Percentiles rank a stretch among this genome's conserved stretches.
Conservation (phyloP, 2,113 vertebrate species). For the Phylloscopus whistleri region DNA sequence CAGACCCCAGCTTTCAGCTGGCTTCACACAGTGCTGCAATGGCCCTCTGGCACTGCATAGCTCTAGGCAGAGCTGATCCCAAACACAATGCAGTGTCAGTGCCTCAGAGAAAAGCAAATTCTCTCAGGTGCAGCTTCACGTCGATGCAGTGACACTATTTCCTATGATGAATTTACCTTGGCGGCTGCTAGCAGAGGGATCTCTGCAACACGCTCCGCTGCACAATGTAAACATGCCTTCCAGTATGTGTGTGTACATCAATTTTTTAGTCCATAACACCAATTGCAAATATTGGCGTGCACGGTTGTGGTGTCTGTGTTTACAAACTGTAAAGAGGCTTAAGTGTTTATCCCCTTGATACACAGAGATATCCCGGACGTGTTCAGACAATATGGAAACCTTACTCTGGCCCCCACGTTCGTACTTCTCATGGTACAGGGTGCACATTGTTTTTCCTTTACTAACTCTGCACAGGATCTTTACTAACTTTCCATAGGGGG, state of each 20-base stretch:
- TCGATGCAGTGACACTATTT: neutral
- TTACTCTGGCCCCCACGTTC: neutral
- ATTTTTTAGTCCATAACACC: neutral
- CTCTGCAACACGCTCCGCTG: neutral
- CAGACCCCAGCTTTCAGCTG: neutral
- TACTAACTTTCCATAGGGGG: neutral
- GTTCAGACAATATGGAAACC: neutral
- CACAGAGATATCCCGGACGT: neutral
- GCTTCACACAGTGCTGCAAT: neutral
- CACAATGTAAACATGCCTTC: conserved; percentile 24
- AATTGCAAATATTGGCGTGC: conserved; percentile 23
- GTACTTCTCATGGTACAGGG: neutral
- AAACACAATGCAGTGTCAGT: neutral
- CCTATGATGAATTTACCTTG: conserved; percentile 4
- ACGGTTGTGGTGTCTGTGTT: neutral
- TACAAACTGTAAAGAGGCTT: conserved; percentile 31
- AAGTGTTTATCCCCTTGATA: conserved; percentile 9
- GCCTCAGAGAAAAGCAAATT: neutral
- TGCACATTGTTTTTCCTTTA: neutral
- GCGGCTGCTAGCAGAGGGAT: neutral
- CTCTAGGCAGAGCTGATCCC: neutral
- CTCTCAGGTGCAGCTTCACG: neutral
- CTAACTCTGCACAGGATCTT: neutral
- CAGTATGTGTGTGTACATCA: neutral
- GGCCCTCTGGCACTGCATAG: neutral